phyloP scores from a whole-genome alignment of 2,113 vertebrate species.

The Origma solitaria region DNA sequence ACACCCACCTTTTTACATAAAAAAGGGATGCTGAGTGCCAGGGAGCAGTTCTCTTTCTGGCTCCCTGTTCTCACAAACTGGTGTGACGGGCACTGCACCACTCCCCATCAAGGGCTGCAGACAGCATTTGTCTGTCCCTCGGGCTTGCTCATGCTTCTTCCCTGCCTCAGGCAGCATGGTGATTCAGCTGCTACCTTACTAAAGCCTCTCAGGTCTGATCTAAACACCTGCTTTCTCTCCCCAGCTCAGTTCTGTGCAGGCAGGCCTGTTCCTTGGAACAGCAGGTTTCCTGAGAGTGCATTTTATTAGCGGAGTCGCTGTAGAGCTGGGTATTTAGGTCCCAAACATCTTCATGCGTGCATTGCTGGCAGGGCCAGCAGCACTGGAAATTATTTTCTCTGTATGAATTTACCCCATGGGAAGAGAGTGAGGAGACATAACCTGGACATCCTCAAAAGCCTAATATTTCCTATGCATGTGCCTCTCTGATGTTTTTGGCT shows the following conservation, averaged over 20 bases:
- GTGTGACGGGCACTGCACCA: neutral
- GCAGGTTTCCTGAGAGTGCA: neutral
- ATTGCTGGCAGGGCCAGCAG: neutral
- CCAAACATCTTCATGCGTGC: neutral
- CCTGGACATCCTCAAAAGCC: neutral
- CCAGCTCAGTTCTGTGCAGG: neutral
- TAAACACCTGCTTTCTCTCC: neutral
- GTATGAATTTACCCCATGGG: neutral
- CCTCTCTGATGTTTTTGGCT: neutral
- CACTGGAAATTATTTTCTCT: neutral
- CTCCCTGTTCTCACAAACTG: neutral
- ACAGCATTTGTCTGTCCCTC: neutral
- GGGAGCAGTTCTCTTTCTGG: neutral
- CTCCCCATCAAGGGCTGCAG: neutral
- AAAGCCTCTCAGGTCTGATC: neutral
- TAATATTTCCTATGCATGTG: fast-evolving
- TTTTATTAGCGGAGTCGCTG: neutral
- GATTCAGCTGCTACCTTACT: neutral
- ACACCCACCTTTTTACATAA: conserved; percentile 13
- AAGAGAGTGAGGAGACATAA: neutral
- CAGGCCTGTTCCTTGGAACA: neutral
- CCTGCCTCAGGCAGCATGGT: neutral
- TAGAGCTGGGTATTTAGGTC: neutral
- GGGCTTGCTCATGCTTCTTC: neutral
- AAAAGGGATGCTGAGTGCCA: neutral